A percentile compares a stretch with the other conserved stretches of the same genome.
Conservation (phyloP, 35 echinoderm and acorn worm genomes). For the Chiridota heheva region DNA sequence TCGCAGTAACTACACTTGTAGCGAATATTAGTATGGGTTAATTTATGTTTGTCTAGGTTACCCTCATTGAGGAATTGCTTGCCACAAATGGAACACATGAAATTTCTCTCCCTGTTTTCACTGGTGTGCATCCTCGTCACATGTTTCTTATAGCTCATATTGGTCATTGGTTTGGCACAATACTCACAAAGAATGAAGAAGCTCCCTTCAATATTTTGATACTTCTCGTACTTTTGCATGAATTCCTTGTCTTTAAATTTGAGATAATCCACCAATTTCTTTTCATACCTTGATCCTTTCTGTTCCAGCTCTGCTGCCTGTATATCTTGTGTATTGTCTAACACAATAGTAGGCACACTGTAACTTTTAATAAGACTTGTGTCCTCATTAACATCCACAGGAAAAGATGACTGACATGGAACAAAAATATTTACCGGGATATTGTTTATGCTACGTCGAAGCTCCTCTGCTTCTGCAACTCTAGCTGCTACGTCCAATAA, state of each 20-base stretch:
- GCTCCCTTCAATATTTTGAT: constrained; percentile 19
- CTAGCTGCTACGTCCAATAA: too few relatives aligned
- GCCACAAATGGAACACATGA: neutral
- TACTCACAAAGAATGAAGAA: constrained; percentile 35
- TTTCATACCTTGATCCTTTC: too few relatives aligned
- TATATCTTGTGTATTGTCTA: too few relatives aligned
- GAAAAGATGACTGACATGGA: too few relatives aligned
- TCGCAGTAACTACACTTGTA: constrained; percentile 26
- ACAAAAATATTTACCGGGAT: too few relatives aligned
- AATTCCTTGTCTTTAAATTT: constrained; percentile 31
- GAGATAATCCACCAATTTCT: constrained; percentile 9
- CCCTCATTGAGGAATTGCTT: constrained; percentile 11
- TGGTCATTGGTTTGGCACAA: constrained; percentile 3
- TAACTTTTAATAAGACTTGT: too few relatives aligned
- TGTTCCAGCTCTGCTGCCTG: too few relatives aligned
- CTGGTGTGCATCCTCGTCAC: constrained; percentile 10
- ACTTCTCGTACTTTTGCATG: constrained; percentile 19
- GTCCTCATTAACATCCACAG: too few relatives aligned
- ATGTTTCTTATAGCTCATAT: constrained; percentile 33
- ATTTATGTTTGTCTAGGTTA: constrained; percentile 12
- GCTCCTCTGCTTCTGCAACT: too few relatives aligned
- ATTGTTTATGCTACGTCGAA: too few relatives aligned
- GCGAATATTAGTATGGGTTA: constrained; percentile 11
- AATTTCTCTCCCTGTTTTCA: constrained; percentile 1
- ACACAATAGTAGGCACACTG: too few relatives aligned